These are phyloP conservation scores for Lipotes vexillifer DNA, from an alignment of 2,113 vertebrate genomes.

Conservation along the genomic window DNA sequence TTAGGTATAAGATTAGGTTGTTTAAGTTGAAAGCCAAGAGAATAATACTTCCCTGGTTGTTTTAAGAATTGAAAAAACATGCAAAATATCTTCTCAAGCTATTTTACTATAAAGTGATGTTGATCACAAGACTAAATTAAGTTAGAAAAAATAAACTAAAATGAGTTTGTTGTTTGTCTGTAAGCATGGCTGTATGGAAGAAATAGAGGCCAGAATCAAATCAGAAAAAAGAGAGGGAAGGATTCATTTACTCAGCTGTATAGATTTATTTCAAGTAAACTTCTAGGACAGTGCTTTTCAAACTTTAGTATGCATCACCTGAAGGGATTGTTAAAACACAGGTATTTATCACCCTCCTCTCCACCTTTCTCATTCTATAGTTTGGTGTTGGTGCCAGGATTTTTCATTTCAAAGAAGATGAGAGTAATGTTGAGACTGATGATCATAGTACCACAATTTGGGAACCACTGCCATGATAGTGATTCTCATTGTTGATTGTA, in stretches of 20 bases:
- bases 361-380: neutral
- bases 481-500: neutral
- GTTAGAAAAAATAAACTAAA: neutral
- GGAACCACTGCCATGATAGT: neutral
- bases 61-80: neutral
- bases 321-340: neutral
- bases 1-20: no score
- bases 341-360: no score
- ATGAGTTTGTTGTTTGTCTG: neutral
- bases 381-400: neutral
- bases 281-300: neutral
- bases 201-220: neutral
- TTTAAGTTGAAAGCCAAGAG: neutral
- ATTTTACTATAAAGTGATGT: neutral
- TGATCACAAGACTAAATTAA: neutral
- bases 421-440: no score
- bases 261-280: neutral
- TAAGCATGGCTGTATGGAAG: neutral
- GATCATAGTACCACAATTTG: neutral
- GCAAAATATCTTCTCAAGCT: neutral
- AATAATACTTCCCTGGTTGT: neutral
- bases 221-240: neutral
- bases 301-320: neutral
- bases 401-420: neutral
- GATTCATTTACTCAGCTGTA: accelerated